Base-by-base conservation (phyloP, 2,113 vertebrate genomes). In the Saimiri boliviensis region DNA sequence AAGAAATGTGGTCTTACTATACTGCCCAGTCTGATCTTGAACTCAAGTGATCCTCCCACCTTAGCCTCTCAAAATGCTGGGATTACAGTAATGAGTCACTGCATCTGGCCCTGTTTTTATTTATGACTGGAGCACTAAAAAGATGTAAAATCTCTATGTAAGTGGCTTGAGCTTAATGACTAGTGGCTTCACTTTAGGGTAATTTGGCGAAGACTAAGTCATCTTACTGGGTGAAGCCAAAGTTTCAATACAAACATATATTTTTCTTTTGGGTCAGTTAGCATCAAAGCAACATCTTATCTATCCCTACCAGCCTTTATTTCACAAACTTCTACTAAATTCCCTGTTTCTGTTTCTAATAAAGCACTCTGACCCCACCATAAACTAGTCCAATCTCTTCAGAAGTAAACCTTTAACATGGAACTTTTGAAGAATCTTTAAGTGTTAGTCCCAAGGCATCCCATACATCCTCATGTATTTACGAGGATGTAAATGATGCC, bases 281-380 rank as follows among this genome's bases (percentile, higher is more conserved):
- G 12, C n/a, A 37, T 79, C 25, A 81, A 14, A 86, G 71, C 6
- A 88, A 20, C 52, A 54, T 40, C 45, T 90, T 93, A 70, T 71
- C 4, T 58, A 10, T 63, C 89, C 52, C 58, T 32, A 16, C 40
- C 21, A 87, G 45, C 6, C 32, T 71, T 94, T 23, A 86, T 90
- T 92, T 93, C 47, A 92, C 21, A 86, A 79, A 79, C 5, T 71
- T 97, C 88, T 85, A 68, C 16, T 93, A 70, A 79, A 81, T 52
- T 86, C 8, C 14, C 27, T 81, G 6, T 45, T 83, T 90, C 74
- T 80, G 23, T 56, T 88, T 90, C 71, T 45, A 82, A 16, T 16
- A 96, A 82, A 66, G 12, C 19, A 21, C 52, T 12, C 17, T 89
- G 19, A 42, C 8, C 79, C 11, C 12, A 83, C 2, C 2, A 4